Evolutionary conservation across 2,113 vertebrate genomes (phyloP), one percentile per base, ranked within the genome.

Genomic region (Symphodus melops): DNA sequence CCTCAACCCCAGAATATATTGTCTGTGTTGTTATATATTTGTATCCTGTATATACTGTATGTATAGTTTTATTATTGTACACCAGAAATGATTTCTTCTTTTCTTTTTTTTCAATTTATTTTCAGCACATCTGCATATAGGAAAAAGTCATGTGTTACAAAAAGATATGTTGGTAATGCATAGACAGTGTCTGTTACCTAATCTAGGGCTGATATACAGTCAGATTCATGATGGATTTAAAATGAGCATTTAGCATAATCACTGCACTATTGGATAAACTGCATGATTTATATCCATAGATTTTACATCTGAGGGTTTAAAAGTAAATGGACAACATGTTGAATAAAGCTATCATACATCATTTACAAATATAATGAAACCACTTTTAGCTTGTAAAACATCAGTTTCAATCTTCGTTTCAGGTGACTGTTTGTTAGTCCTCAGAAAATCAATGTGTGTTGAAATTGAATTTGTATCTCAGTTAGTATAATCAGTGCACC

Each of bases 301-400:
- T 11, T 11, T 11, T 11, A 41, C 39, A 41, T 41, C 2, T 41
- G 9, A 41, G 13, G 42, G 42, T 44, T 44, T 14, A 14, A 44
- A 44, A 44, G 13, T 44, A 44, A 16, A 44, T 12, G 19, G 48
- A 9, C 6, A 51, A n/a, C 7, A 51, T 48, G n/a, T 51, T 19
- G n/a, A 51, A 20, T n/a, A n/a, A 51, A 51, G 48, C 48, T n/a
- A 13, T 51, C 48, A 51, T 9, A n/a, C 48, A 10, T n/a, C 1
- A 33, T 33, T 33, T 33, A 33, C 28, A 33, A 33, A 59, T 57
- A 25, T 48, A 17, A 41, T 42, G 33, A 65, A 53, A 63, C 33
- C 42, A 52, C 70, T 70, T 52, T 52, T 44, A 64, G 21, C 53
- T 44, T 65, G 28, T 1, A 44, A 41, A 49, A 49, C 23, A 62